Conservation (phyloP, 2,113 vertebrate species). For the Triplophysa siluroides region DNA sequence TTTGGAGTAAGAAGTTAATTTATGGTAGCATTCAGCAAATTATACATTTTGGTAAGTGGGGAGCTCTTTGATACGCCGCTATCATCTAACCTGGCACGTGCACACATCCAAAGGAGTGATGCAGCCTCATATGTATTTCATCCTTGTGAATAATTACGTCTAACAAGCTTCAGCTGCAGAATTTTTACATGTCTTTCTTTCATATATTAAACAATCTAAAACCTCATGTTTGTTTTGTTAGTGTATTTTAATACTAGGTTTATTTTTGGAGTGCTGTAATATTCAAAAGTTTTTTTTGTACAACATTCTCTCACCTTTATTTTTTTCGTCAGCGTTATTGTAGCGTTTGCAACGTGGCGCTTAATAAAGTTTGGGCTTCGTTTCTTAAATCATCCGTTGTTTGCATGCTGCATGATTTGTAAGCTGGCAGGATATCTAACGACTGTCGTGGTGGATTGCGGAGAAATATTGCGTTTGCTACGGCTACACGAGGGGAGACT, state of each 20-base stretch:
- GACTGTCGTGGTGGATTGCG: not conserved
- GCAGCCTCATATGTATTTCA: constrained; percentile 12
- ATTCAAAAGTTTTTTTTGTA: not conserved
- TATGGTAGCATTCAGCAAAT: not conserved
- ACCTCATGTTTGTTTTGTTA: not conserved
- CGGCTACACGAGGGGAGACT: constrained; percentile 5
- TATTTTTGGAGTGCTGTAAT: not conserved
- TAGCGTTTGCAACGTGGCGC: not conserved
- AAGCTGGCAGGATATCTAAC: constrained; percentile 22
- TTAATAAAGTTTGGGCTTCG: constrained; percentile 29
- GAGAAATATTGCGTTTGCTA: constrained; percentile 18
- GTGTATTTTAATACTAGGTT: not conserved
- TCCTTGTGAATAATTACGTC: constrained; percentile 28
- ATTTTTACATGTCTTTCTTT: constrained; percentile 2
- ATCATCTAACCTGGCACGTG: not conserved
- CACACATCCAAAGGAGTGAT: constrained; percentile 21
- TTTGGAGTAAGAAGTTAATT: not conserved
- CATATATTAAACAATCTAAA: not conserved
- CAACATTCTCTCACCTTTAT: constrained; percentile 15
- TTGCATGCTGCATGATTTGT: constrained; percentile 3
- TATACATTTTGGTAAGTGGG: not conserved
- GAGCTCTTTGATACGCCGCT: not conserved
- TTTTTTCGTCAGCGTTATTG: not conserved
- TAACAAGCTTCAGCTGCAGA: constrained; percentile 14
- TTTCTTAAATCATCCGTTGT: constrained; percentile 5